These are phyloP conservation scores for Myrmophylax atrothorax DNA, from an alignment of 2,113 vertebrate species.

Conservation along the genomic window DNA sequence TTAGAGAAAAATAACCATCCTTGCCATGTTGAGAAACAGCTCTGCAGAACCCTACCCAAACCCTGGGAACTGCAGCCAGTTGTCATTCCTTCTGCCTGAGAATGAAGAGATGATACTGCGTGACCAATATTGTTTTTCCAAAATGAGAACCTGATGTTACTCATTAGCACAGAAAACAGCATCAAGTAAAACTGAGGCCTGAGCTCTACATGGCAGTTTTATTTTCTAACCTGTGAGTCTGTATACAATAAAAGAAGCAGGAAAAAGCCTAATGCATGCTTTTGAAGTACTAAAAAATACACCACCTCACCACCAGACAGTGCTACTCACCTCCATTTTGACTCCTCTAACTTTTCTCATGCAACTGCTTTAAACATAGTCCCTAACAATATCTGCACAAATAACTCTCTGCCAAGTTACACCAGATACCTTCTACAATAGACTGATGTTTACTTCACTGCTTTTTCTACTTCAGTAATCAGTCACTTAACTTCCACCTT, in stretches of 20 bases:
- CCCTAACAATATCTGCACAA: neutral
- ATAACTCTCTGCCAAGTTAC: neutral
- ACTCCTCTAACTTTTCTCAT: neutral
- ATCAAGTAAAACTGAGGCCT: neutral
- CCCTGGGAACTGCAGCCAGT: neutral
- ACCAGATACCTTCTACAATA: neutral
- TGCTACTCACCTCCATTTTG: neutral
- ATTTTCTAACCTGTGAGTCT: too few relatives aligned
- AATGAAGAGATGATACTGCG: neutral
- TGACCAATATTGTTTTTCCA: neutral
- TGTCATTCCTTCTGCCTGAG: neutral
- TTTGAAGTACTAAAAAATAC: neutral
- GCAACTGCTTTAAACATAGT: neutral
- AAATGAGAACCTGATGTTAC: neutral
- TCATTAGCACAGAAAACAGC: neutral
- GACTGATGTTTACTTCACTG: neutral
- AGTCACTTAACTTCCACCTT: neutral
- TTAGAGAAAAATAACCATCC: neutral
- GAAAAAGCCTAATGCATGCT: neutral
- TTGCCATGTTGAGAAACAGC: neutral
- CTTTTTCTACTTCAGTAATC: neutral
- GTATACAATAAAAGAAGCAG: neutral
- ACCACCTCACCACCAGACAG: neutral
- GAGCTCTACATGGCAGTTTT: neutral
- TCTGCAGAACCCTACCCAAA: neutral